phyloP scores from a whole-genome alignment of 2,888 invertebrate species.

The Escarpia spicata region DNA sequence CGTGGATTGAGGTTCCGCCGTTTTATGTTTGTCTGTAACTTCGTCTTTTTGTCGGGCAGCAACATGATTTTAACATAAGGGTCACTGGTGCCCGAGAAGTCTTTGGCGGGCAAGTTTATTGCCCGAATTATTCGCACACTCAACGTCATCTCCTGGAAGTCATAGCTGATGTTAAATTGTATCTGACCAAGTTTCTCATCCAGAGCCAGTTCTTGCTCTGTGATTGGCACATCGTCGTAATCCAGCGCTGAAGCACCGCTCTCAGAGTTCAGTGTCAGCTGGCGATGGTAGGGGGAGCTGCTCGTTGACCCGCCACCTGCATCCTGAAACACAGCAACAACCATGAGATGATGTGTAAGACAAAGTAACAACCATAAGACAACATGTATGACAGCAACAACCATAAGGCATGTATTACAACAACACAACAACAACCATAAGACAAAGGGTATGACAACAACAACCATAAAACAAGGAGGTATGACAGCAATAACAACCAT shows the following conservation, averaged over 20 bases:
- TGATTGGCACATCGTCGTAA: constrained; percentile 9
- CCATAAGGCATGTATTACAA: too few relatives aligned
- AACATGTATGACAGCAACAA: too few relatives aligned
- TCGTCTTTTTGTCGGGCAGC: constrained; percentile 58
- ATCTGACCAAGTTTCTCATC: constrained; percentile 51
- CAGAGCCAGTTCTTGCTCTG: not conserved
- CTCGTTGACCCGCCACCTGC: not conserved
- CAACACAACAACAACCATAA: too few relatives aligned
- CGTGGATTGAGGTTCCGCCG: constrained; percentile 63
- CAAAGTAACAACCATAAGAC: too few relatives aligned
- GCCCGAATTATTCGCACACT: constrained; percentile 60
- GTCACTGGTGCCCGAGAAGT: constrained; percentile 65
- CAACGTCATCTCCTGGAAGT: constrained; percentile 60
- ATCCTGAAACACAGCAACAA: not conserved
- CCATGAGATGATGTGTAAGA: too few relatives aligned
- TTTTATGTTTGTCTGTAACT: constrained; percentile 64
- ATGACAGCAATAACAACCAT: too few relatives aligned
- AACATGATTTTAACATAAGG: constrained; percentile 64
- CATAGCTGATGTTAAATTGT: constrained; percentile 59
- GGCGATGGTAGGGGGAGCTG: constrained; percentile 10
- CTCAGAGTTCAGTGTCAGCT: not conserved
- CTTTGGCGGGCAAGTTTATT: constrained; percentile 61
- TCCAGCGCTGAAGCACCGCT: not conserved
- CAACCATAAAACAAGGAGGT: too few relatives aligned
- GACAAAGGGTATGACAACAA: too few relatives aligned